Evolutionary conservation across 2,888 invertebrate species (phyloP), one percentile per base, ranked within the genome.

Genomic region (Antheraea yamamai): DNA sequence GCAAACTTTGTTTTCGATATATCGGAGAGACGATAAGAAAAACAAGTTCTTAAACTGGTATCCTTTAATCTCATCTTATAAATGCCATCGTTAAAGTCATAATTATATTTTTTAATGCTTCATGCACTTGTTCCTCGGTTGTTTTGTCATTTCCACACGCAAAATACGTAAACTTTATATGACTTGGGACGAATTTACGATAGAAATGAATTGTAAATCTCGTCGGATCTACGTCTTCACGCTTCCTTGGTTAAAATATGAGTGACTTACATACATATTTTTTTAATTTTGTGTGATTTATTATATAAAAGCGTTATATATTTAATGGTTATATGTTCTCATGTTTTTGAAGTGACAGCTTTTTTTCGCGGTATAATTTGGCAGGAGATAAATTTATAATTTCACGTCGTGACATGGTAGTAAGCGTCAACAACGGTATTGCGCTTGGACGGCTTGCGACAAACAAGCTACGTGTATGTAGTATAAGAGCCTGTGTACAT

Each of bases 11-110:
- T 58, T 47, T 64, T 75, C 61, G 39, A n/a, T 64, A 72, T 58
- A 74, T 26, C 39, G 55, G 64, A 70, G 39, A n/a, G 12, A 23
- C 23, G 23, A 10, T 61, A 61, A 61, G n/a, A 61, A 23, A 23
- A 23, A 55, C 30, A 55, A 68, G 72, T 52, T 58, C 51, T 72
- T 72, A 75, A 72, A 64, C 75, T 30, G 51, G 72, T 64, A 71
- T 47, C 58, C 64, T 75, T 75, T 72, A 72, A 75, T 75, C 71
- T 75, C 52, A 64, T 72, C 72, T 47, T 51, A 58, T 72, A 52
- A 72, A 75, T 64, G 72, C 52, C 72, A 75, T 72, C 75, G 75
- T 75, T 64, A 72, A 72, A 72, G 47, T 20, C 26, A 51, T 52
- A 75, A 75, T 64, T 72, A 39, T 51, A 51, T 52, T 47, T 47